Percentiles rank a stretch among this genome's conserved stretches.
These are phyloP conservation scores for Pachyuromys duprasi DNA, from an alignment of 2,797 vertebrate genomes.

Conservation along the genomic window DNA sequence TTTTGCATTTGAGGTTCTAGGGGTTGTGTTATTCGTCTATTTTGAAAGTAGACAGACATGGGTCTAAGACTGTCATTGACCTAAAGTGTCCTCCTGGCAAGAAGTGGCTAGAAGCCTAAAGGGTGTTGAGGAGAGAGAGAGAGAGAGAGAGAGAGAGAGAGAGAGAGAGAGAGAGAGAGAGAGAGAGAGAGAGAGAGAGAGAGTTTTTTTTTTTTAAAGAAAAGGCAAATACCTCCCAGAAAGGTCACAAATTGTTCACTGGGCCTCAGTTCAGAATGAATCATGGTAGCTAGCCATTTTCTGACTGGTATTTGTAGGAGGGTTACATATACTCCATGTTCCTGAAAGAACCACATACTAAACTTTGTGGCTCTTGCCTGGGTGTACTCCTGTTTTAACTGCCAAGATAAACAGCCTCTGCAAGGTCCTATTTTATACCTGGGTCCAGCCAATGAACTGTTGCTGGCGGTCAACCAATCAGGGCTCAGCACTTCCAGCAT, in stretches of 20 bases:
- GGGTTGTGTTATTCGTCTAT: neutral
- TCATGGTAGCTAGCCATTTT: neutral
- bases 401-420: neutral
- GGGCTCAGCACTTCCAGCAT: neutral
- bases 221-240: neutral
- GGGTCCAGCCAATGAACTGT: neutral
- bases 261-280: neutral
- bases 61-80: neutral
- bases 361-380: neutral
- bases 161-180: neutral
- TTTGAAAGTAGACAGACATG: neutral
- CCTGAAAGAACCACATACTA: neutral
- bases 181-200: neutral
- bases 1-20: conserved; percentile 43
- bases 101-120: neutral
- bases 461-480: neutral
- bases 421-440: neutral
- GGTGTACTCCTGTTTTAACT: neutral
- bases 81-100: neutral
- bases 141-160: neutral
- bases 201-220: neutral
- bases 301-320: neutral
- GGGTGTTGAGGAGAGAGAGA: neutral
- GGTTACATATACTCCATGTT: neutral
- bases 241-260: neutral